Evolutionary conservation across 2,113 vertebrate genomes (phyloP), one percentile per base, ranked within the genome.

Genomic region (Tychaedon coryphoeus): DNA sequence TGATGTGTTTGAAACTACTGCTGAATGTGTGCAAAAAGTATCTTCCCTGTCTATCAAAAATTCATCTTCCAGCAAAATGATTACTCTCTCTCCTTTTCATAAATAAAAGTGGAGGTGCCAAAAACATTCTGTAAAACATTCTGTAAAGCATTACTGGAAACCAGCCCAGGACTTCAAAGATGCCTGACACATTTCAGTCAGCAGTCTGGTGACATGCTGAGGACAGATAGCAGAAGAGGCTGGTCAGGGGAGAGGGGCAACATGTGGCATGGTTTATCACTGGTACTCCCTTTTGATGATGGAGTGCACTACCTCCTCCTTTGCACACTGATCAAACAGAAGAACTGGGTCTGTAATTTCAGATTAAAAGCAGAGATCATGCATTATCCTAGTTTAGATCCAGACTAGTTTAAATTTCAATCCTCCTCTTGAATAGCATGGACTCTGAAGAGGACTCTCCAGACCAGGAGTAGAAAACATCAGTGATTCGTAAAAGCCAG

Each of bases 1-100:
- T 84, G 61, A 74, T n/a, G 36, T 87, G 72, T 51, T 95, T 96
- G 92, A 74, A 92, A 72, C 91, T 96, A 93, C 69, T 73, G 76
- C 96, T 97, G 34, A 94, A 93, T 85, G 25, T 25, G 43, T 70
- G 10, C 5, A 81, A 65, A 82, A 36, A 2, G 0, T 66, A 72
- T 64, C 51, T 73, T 89, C 51, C 29, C 2, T 34, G 10, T 60
- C 47, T 74, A 57, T 19, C 28, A 23, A 64, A 86, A 81, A 58
- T 83, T 82, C 47, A 38, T 57, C 62, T 96, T 88, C 78, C 38
- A 67, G 20, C 4, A 56, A 64, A 75, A 73, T 73, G 2, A 53
- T 36, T 54, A 38, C 8, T 43, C 11, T 51, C 19, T n/a, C 33
- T 57, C 10, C 43, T 54, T 76, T 58, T 53, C 25, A 56, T 38